Evolutionary conservation across 2,113 vertebrate species (phyloP).

Genomic region (Tamias sibiricus): DNA sequence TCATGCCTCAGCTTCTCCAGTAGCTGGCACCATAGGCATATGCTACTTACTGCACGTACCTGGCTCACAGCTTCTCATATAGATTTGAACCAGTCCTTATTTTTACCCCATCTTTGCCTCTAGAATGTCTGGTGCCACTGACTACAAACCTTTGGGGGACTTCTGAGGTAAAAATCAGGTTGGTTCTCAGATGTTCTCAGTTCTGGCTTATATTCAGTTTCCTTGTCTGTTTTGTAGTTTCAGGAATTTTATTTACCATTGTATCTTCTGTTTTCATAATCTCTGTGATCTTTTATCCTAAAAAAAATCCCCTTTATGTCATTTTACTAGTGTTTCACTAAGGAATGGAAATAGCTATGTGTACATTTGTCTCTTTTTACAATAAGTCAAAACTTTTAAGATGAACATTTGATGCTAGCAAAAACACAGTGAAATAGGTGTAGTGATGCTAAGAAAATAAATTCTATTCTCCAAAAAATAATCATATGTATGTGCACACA

Average conservation of each 20-base stretch:
- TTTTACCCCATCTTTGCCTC: conserved; percentile 20
- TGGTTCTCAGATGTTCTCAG: conserved; percentile 44
- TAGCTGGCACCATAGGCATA: no score
- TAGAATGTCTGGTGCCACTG: not conserved
- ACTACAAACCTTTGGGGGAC: not conserved
- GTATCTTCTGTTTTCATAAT: conserved; percentile 18
- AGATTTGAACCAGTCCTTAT: conserved; percentile 28
- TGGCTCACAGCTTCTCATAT: not conserved
- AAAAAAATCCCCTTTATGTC: conserved; percentile 3
- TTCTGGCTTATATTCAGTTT: conserved; percentile 44
- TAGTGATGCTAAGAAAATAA: not conserved
- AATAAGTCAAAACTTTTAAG: conserved; percentile 35
- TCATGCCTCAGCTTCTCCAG: no score
- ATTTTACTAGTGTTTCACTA: conserved; percentile 49
- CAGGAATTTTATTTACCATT: not conserved
- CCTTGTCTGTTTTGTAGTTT: conserved; percentile 30
- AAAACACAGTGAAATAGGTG: conserved; percentile 6
- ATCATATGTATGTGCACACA: not conserved
- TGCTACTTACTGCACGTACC: no score
- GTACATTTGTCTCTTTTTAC: not conserved
- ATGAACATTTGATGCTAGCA: not conserved
- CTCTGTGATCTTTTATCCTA: conserved; percentile 25
- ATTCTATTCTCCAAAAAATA: conserved; percentile 42
- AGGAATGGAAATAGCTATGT: conserved; percentile 43
- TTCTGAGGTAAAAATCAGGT: not conserved